phyloP scores from a whole-genome alignment of 2,888 invertebrate genomes.

The Drosophila emarginata region DNA sequence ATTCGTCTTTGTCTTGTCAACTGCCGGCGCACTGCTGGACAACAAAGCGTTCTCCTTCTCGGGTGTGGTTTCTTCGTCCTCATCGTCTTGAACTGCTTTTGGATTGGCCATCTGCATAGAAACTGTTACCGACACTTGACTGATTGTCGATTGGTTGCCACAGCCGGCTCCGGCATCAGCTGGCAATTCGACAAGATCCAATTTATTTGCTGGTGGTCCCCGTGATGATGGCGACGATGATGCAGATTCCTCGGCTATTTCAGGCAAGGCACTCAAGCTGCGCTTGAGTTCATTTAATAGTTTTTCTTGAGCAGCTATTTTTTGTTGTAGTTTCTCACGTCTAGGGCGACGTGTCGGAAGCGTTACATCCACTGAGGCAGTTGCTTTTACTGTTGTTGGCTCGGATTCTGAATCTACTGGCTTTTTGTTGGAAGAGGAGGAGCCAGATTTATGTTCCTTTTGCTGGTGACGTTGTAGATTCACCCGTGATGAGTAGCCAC shows the following conservation, averaged over 20 bases:
- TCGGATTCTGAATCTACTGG: background rate
- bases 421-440: slow-evolving; percentile 1
- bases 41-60: slow-evolving; percentile 65
- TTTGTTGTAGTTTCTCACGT: slow-evolving; percentile 61
- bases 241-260: slow-evolving; percentile 51
- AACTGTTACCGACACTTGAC: slow-evolving; percentile 73
- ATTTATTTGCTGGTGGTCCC: slow-evolving; percentile 22
- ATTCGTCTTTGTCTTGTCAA: slow-evolving; percentile 59
- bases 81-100: slow-evolving; percentile 39
- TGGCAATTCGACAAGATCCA: slow-evolving; percentile 33
- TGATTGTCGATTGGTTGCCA: slow-evolving; percentile 19
- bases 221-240: background rate
- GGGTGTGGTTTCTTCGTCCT: slow-evolving; percentile 55
- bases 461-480: slow-evolving; percentile 77
- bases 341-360: slow-evolving; percentile 58
- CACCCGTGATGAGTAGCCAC: slow-evolving; percentile 79
- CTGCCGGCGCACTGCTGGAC: slow-evolving; percentile 40
- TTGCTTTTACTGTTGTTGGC: background rate
- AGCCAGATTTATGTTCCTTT: slow-evolving; percentile 68
- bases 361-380: slow-evolving; percentile 21
- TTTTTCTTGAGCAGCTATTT: slow-evolving; percentile 68
- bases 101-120: slow-evolving; percentile 75
- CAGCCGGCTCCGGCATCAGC: slow-evolving; percentile 56
- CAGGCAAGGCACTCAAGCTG: slow-evolving; percentile 45
- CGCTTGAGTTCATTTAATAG: slow-evolving; percentile 64